phyloP scores from a whole-genome alignment of 1,140 invertebrate genomes.

The Nylanderia fulva region DNA sequence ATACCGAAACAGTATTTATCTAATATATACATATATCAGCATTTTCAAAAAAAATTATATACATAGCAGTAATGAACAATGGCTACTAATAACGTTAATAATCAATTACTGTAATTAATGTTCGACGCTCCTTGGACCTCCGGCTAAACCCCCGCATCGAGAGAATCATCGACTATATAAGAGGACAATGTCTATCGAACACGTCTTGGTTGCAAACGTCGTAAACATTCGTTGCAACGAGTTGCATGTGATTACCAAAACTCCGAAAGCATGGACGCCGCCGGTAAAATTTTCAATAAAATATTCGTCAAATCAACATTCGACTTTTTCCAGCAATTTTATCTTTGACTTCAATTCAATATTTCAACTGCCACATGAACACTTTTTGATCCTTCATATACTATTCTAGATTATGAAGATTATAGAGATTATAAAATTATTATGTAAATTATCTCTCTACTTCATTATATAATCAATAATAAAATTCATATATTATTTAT shows the following conservation, averaged over 20 bases:
- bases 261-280: constrained; percentile 14
- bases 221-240: constrained; percentile 20
- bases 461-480: not conserved
- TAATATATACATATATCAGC: constrained; percentile 36
- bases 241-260: not conserved
- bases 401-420: not conserved
- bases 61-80: constrained; percentile 70
- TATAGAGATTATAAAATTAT: not conserved
- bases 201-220: constrained; percentile 17
- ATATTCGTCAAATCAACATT: not conserved
- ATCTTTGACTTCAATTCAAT: not conserved
- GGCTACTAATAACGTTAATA: constrained; percentile 77
- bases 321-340: not conserved
- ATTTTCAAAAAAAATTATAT: constrained; percentile 51
- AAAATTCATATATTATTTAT: not conserved
- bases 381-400: not conserved
- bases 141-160: constrained; percentile 70
- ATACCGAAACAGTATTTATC: constrained; percentile 32
- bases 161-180: constrained; percentile 70
- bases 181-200: constrained; percentile 63
- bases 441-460: not conserved
- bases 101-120: constrained; percentile 63
- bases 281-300: not conserved
- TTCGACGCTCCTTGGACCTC: constrained; percentile 71
- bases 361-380: not conserved